Conservation (phyloP, 2,113 vertebrate species). For the Rhipidura dahli region DNA sequence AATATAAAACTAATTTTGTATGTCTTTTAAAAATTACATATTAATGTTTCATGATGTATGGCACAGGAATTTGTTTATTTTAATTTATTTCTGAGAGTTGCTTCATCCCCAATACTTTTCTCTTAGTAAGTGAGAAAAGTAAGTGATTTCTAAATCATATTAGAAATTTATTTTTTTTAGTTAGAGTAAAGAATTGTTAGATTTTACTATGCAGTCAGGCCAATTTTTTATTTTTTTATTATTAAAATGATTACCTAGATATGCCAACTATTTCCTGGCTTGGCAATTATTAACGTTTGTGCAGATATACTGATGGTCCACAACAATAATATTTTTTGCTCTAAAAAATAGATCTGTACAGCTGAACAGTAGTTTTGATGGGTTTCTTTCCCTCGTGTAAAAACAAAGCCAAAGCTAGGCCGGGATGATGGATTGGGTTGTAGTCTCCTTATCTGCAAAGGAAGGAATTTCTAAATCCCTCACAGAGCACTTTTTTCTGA, state of each 20-base stretch:
- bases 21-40: background rate
- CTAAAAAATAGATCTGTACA: background rate
- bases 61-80: background rate
- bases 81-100: background rate
- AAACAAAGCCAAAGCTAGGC: background rate
- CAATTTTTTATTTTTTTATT: background rate
- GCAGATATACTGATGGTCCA: background rate
- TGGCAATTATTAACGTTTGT: constrained; percentile 4
- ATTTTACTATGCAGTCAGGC: background rate
- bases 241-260: background rate
- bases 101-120: background rate
- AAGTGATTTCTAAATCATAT: no score
- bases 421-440: background rate
- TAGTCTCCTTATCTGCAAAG: background rate
- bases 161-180: background rate
- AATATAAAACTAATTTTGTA: background rate
- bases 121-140: background rate
- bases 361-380: background rate
- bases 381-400: background rate
- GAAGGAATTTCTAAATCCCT: background rate
- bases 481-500: background rate
- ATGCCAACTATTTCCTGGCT: background rate
- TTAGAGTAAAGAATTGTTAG: background rate
- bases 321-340: background rate
- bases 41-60: background rate